These are phyloP conservation scores for Betta splendens DNA, from an alignment of 2,797 vertebrate species.

Conservation along the genomic window DNA sequence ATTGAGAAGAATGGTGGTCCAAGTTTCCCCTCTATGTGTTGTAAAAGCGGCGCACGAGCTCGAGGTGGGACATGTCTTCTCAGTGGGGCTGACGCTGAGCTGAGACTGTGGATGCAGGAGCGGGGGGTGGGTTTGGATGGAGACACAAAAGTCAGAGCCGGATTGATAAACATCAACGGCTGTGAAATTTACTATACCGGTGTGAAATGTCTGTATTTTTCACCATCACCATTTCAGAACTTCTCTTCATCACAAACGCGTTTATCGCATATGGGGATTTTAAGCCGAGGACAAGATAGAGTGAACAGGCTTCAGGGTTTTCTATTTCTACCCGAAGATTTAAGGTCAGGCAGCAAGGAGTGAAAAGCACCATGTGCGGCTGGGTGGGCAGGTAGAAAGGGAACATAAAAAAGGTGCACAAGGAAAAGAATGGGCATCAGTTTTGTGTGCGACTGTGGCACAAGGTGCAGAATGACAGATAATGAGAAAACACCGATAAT, in stretches of 20 bases:
- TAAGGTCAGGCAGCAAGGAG: conserved; percentile 17
- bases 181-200: neutral
- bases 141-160: neutral
- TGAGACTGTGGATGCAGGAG: neutral
- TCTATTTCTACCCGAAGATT: conserved; percentile 31
- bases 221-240: neutral
- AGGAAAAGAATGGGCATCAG: neutral
- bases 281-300: conserved; percentile 23
- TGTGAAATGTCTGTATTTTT: neutral
- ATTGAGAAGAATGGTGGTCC: conserved; percentile 56
- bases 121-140: neutral
- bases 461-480: conserved; percentile 13
- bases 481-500: conserved; percentile 22
- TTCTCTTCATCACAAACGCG: conserved; percentile 26
- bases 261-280: conserved; percentile 20
- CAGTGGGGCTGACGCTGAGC: neutral
- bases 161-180: conserved; percentile 1
- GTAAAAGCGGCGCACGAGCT: conserved; percentile 13
- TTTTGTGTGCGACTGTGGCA: conserved; percentile 3
- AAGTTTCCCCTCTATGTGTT: conserved; percentile 36
- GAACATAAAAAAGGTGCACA: conserved; percentile 1
- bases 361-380: conserved; percentile 14
- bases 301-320: conserved; percentile 33
- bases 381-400: conserved; percentile 10
- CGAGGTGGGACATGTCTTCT: conserved; percentile 10